Base-by-base conservation (phyloP, 2,113 vertebrate genomes). In the Eulemur rufifrons region DNA sequence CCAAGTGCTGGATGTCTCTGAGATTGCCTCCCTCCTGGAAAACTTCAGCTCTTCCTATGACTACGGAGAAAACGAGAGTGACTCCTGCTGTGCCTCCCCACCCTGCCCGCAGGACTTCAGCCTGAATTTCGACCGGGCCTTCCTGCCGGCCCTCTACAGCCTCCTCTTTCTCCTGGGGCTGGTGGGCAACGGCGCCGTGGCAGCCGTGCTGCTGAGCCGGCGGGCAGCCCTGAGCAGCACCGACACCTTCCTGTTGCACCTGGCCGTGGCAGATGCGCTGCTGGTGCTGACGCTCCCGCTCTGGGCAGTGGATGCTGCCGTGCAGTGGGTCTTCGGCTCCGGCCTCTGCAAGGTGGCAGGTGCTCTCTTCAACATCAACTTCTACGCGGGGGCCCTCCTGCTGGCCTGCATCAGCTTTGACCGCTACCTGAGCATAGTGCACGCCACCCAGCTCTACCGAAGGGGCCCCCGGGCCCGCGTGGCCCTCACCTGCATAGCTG, bases 381-480 rank as follows among this genome's bases (percentile, higher is more conserved):
- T 99, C 98, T 99, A 99, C n/a, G 98, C 99, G 37, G 99, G 99
- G 32, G 99, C 99, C 96, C 99, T 99, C 66, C 98, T 99, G 89
- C 98, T 99, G 90, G 99, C 98, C 77, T 99, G 99, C 98, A 99
- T 99, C 98, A 99, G 99, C 91, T 95, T 99, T 11, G 99, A 99
- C 90, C 99, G 99, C 32, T 99, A 99, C 98, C 86, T 99, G 91
- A 99, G 98, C 89, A 99, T 99, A 1, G 99, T 99, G 37, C 99
- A 99, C 0, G 99, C 99, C 5, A 98, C 99, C 23, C 99, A 99
- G 90, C 99, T 99, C 98, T 99, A 99, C 98, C 99, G 99, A 20
- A 98, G 98, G 14, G 98, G 96, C 50, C 99, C 98, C 21, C 95
- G 98, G 1, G 92, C 90, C 77, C 74, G 96, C 0, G 97, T 98